Evolutionary conservation across 2,113 vertebrate genomes (phyloP).

Genomic region (Oostethus manadensis): DNA sequence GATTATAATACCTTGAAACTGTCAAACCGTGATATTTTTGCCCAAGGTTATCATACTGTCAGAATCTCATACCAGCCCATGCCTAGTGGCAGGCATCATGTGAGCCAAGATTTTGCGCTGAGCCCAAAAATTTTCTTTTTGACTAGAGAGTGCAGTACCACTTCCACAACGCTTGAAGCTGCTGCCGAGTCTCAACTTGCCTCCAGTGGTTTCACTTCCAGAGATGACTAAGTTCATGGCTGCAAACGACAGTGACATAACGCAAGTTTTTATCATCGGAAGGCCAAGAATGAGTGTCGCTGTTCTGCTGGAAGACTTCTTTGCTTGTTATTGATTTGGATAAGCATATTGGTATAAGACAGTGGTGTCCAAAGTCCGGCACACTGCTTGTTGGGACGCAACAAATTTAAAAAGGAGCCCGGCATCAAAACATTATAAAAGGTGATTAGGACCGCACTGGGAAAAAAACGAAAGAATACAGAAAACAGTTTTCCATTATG

Average conservation of each 20-base stretch:
- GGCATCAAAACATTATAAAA: too few species aligned
- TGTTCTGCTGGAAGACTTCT: too few species aligned
- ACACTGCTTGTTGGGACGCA: too few species aligned
- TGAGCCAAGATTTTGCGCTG: constrained; percentile 4
- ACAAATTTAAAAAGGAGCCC: too few species aligned
- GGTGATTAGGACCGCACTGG: too few species aligned
- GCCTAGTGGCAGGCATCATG: constrained; percentile 14
- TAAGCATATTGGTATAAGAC: too few species aligned
- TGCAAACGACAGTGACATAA: constrained; percentile 15
- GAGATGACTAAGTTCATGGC: constrained; percentile 30
- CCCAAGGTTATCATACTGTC: not conserved
- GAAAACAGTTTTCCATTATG: too few species aligned
- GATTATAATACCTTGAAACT: too few species aligned
- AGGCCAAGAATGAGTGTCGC: not conserved
- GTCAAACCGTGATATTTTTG: too few species aligned
- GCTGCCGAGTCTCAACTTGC: constrained; percentile 44
- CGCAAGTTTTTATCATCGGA: not conserved
- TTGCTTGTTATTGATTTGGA: too few species aligned
- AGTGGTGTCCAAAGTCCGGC: too few species aligned
- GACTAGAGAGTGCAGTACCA: constrained; percentile 27
- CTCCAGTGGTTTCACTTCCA: constrained; percentile 29
- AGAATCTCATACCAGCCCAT: not conserved
- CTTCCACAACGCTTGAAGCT: constrained; percentile 17
- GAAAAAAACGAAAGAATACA: too few species aligned
- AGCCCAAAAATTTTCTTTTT: constrained; percentile 40